These are phyloP conservation scores for Sinocyclocheilus anshuiensis DNA, from an alignment of 2,113 vertebrate species.

Conservation along the genomic window DNA sequence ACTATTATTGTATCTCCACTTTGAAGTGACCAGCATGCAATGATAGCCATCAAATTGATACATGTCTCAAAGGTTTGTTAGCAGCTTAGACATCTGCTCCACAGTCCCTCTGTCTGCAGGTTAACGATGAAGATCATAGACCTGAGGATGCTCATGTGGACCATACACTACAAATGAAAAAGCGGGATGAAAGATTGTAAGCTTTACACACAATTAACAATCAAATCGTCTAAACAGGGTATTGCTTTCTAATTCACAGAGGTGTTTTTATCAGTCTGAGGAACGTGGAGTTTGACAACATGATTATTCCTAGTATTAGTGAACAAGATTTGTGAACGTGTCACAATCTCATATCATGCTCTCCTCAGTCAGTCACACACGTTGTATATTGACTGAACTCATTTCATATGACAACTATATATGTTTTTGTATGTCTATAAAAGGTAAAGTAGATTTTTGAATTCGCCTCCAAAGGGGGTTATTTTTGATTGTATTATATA, in stretches of 20 bases:
- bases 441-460: constrained; percentile 33
- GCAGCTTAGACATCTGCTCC: too few relatives aligned
- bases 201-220: neutral
- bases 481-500: constrained; percentile 38
- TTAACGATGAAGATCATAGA: neutral
- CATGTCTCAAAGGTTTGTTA: neutral
- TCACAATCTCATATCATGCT: neutral
- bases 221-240: constrained; percentile 40
- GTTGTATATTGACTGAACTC: constrained; percentile 9
- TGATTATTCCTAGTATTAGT: neutral
- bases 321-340: neutral
- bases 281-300: neutral
- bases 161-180: neutral
- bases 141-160: too few relatives aligned
- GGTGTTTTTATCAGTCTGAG: neutral
- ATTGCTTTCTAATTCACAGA: constrained; percentile 16
- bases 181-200: too few relatives aligned
- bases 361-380: constrained; percentile 3
- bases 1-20: neutral
- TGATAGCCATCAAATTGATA: neutral
- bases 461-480: constrained; percentile 18
- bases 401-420: constrained; percentile 6
- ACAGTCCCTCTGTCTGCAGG: too few relatives aligned
- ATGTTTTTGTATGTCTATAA: constrained; percentile 41
- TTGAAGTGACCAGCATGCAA: neutral